phyloP scores from a whole-genome alignment of 2,113 vertebrate species.

The Fulica atra region DNA sequence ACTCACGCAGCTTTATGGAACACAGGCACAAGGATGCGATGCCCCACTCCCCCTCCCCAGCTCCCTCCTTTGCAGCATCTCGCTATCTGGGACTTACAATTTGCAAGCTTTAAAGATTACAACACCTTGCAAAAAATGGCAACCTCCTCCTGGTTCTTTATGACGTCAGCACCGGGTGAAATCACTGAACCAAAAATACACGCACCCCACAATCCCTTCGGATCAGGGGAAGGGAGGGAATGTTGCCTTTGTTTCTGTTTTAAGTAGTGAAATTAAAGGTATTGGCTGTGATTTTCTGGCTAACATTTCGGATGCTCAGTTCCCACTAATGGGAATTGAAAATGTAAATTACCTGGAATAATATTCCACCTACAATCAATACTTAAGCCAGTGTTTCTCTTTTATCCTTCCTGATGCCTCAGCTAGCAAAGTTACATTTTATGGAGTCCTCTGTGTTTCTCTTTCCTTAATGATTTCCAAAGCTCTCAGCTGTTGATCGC shows the following conservation, averaged over 20 bases:
- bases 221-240: neutral
- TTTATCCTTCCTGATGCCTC: constrained; percentile 10
- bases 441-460: constrained; percentile 13
- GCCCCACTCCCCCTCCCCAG: neutral
- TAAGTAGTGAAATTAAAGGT: neutral
- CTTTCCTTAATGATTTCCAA: constrained; percentile 50
- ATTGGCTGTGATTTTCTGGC: neutral
- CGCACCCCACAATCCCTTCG: neutral
- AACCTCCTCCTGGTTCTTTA: neutral
- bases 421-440: constrained; percentile 46
- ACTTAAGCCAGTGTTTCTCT: constrained; percentile 22
- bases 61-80: neutral
- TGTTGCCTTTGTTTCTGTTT: constrained; percentile 20
- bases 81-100: neutral
- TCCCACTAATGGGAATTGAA: constrained; percentile 40
- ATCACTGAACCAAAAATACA: constrained; percentile 27
- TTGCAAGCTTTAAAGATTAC: neutral
- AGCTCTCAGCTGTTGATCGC: constrained; percentile 20
- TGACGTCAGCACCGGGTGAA: constrained; percentile 16
- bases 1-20: neutral
- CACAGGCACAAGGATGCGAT: neutral
- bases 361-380: constrained; percentile 48
- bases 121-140: constrained; percentile 12
- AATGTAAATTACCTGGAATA: constrained; percentile 39
- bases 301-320: neutral